These are phyloP conservation scores for Zapornia atra DNA, from an alignment of 2,113 vertebrate species.

Conservation along the genomic window DNA sequence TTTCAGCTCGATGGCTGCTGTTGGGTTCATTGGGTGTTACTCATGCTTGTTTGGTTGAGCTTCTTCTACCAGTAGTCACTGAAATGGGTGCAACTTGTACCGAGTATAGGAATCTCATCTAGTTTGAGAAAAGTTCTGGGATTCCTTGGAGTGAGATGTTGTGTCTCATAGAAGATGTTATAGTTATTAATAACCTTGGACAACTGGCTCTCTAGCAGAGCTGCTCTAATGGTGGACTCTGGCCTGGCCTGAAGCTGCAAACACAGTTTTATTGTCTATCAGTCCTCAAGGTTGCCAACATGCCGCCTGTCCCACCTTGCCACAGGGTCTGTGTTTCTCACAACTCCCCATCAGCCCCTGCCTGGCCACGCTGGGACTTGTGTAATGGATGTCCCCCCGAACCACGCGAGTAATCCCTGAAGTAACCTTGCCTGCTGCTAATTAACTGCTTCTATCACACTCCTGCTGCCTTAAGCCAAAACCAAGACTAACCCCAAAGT, in stretches of 20 bases:
- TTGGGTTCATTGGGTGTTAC: background rate
- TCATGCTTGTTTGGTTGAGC: background rate
- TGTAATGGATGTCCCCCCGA: background rate
- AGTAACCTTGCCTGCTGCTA: conserved; percentile 42
- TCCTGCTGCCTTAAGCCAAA: background rate
- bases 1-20: background rate
- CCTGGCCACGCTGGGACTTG: background rate
- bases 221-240: background rate
- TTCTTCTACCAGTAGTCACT: background rate
- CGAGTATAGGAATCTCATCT: background rate
- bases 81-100: background rate
- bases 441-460: background rate
- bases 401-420: background rate
- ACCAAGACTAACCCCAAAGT: background rate
- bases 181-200: background rate
- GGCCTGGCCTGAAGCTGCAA: background rate
- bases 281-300: background rate
- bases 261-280: background rate
- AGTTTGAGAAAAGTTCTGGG: background rate
- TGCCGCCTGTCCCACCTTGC: background rate
- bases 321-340: background rate
- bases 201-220: background rate
- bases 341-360: background rate
- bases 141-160: background rate
- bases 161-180: background rate